These are phyloP conservation scores for Saccopteryx leptura DNA, from an alignment of 2,113 vertebrate species.

Conservation along the genomic window DNA sequence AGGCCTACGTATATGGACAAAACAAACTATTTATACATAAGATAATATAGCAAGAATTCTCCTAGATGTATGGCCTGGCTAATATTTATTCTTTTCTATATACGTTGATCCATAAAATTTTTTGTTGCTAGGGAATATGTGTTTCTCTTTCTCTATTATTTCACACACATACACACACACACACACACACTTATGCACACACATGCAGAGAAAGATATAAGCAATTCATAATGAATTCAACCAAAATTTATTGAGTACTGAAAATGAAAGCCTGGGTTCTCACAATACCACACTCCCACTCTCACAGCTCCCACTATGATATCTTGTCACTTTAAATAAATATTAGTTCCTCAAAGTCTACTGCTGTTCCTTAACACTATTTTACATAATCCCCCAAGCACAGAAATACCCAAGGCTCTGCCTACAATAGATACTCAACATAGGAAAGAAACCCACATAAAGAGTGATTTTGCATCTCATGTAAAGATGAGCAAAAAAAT, in stretches of 20 bases:
- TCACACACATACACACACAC: background rate
- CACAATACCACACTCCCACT: background rate
- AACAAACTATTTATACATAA: background rate
- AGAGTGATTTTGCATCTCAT: background rate
- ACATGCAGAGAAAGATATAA: background rate
- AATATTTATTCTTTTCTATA: background rate
- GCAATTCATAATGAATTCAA: background rate
- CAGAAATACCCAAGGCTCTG: background rate
- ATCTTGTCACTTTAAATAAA: background rate
- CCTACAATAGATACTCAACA: background rate
- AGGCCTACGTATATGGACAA: background rate
- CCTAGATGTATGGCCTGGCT: background rate
- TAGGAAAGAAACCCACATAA: background rate
- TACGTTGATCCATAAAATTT: background rate
- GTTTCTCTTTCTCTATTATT: background rate
- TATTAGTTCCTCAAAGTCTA: background rate
- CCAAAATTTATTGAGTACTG: background rate
- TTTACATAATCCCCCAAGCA: conserved; percentile 20
- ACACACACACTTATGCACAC: background rate
- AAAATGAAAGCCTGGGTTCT: background rate
- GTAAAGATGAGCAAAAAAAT: background rate
- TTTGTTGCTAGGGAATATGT: background rate
- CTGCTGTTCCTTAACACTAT: background rate
- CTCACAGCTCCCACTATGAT: background rate
- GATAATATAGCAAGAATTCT: background rate